Evolutionary conservation across 2,113 vertebrate species (phyloP).

Genomic region (Gavia stellata): DNA sequence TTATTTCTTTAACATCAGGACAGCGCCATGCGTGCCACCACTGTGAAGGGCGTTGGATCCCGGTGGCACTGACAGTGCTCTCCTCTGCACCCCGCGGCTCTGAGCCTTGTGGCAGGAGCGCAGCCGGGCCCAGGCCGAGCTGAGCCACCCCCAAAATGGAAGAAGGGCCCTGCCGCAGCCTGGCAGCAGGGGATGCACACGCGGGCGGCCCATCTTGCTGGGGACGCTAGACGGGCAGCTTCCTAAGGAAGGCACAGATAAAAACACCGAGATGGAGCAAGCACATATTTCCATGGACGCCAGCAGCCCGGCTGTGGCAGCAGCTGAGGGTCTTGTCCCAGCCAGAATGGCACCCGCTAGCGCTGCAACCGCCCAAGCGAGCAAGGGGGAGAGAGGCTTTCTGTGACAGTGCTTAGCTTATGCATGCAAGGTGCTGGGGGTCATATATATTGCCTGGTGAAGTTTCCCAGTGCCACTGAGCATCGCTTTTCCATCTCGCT

Average conservation of each 20-base stretch:
- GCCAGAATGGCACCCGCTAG: not conserved
- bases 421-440: not conserved
- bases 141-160: not conserved
- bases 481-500: not conserved
- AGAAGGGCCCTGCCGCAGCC: not conserved
- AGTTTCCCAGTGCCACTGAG: not conserved
- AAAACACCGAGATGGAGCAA: not conserved
- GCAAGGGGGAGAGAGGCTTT: not conserved
- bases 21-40: not conserved
- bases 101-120: not conserved
- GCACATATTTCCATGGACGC: not conserved
- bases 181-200: fast-evolving
- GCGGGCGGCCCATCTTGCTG: fast-evolving
- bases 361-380: fast-evolving
- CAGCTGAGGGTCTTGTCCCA: not conserved
- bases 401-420: not conserved
- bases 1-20: not conserved
- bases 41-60: not conserved
- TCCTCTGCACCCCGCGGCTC: fast-evolving
- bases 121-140: fast-evolving
- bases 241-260: not conserved
- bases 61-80: fast-evolving
- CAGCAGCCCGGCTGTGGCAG: not conserved
- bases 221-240: fast-evolving
- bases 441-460: not conserved